A percentile compares a stretch with the other conserved stretches of the same genome.
Evolutionary conservation across 2,113 vertebrate species (phyloP).

Genomic region (Chionis minor): DNA sequence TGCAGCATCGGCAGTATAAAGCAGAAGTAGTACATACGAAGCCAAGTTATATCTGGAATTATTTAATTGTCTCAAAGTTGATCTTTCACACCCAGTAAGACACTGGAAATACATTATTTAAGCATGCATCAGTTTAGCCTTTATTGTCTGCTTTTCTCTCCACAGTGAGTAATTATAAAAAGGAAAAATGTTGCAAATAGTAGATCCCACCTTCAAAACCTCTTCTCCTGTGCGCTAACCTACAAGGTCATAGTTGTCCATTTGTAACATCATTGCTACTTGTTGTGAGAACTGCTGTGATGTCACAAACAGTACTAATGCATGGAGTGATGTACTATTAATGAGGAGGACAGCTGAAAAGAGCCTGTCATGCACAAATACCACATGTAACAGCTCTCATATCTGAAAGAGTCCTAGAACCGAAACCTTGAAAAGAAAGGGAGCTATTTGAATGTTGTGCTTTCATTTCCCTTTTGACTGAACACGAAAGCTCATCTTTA

Average conservation of each 20-base stretch:
- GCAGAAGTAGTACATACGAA: background rate
- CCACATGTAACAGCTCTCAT: background rate
- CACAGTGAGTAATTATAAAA: conserved; percentile 8
- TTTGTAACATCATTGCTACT: background rate
- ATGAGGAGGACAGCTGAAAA: background rate
- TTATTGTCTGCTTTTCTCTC: conserved; percentile 21
- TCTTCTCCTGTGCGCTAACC: background rate
- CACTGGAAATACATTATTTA: conserved; percentile 44
- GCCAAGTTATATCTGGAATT: conserved; percentile 28
- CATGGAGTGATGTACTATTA: background rate
- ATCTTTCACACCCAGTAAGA: conserved; percentile 34
- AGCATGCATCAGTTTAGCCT: conserved; percentile 1
- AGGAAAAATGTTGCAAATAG: background rate
- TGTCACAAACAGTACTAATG: background rate
- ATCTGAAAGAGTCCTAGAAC: background rate
- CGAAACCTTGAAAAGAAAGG: background rate
- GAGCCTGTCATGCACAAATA: background rate
- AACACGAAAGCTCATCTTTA: background rate
- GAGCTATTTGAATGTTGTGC: background rate
- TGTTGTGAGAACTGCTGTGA: background rate
- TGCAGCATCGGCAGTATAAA: conserved; percentile 49
- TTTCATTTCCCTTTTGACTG: conserved; percentile 19
- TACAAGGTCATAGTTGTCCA: background rate
- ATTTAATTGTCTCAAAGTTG: conserved; percentile 64
- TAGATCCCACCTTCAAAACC: background rate